These are phyloP conservation scores for Sorex fumeus DNA, from an alignment of 2,113 vertebrate genomes.

Conservation along the genomic window DNA sequence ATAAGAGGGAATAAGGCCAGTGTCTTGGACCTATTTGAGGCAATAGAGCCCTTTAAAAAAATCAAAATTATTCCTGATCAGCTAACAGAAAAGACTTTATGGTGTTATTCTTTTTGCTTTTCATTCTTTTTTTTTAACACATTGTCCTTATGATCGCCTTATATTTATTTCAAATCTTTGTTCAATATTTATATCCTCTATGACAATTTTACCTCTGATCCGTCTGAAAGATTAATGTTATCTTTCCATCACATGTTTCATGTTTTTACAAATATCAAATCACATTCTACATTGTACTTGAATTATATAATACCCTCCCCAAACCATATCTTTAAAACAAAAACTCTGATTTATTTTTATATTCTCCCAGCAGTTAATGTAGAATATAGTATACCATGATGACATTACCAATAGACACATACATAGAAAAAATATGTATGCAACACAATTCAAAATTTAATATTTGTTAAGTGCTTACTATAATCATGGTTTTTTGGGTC, in stretches of 20 bases:
- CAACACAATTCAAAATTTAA: not conserved
- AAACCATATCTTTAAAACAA: conserved; percentile 27
- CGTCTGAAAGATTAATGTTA: not conserved
- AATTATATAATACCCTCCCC: not conserved
- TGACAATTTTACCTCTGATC: not conserved
- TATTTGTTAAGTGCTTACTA: not conserved
- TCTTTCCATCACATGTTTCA: not conserved
- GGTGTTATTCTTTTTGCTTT: not conserved
- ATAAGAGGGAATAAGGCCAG: not conserved
- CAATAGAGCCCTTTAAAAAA: not conserved
- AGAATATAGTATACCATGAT: not conserved
- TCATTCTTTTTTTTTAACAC: not conserved
- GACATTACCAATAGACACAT: not conserved
- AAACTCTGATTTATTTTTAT: not conserved
- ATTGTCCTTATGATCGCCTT: not conserved
- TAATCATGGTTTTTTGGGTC: not conserved
- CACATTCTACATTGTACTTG: not conserved
- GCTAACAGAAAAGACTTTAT: not conserved
- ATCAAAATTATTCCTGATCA: not conserved
- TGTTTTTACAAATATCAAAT: conserved; percentile 23
- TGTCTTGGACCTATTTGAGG: not conserved
- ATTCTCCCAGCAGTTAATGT: not conserved
- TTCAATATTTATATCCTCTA: not conserved
- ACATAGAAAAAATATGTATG: not conserved
- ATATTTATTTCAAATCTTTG: not conserved